These are phyloP conservation scores for Phyllopteryx taeniolatus DNA, from an alignment of 2,113 vertebrate genomes.

Conservation along the genomic window DNA sequence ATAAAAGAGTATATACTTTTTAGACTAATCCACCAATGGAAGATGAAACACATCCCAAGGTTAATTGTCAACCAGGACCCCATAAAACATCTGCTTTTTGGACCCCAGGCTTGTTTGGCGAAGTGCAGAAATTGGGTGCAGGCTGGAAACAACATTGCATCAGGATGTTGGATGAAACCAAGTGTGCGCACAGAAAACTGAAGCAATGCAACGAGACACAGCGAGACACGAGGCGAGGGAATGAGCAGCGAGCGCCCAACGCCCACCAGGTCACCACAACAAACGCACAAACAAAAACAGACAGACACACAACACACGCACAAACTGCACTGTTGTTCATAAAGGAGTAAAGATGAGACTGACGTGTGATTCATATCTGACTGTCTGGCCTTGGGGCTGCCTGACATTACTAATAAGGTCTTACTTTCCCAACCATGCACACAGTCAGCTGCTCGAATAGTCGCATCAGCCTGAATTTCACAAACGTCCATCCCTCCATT, in stretches of 20 bases:
- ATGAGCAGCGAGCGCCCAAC: conserved; percentile 22
- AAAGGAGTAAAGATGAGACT: conserved; percentile 20
- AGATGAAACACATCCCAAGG: neutral
- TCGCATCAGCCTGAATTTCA: neutral
- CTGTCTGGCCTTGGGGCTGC: conserved; percentile 17
- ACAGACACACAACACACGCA: conserved; percentile 3
- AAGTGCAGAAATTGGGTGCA: conserved; percentile 3
- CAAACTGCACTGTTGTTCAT: conserved; percentile 3
- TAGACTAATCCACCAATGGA: neutral
- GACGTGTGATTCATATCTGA: conserved; percentile 8
- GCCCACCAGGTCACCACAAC: conserved; percentile 31
- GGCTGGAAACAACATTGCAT: conserved; percentile 2
- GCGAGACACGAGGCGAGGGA: conserved; percentile 4
- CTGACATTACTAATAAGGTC: conserved; percentile 11
- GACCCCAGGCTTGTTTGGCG: neutral
- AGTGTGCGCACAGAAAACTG: conserved; percentile 9
- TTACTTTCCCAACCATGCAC: neutral
- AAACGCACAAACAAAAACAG: conserved; percentile 13
- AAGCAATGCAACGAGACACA: conserved; percentile 11
- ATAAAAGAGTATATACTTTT: neutral
- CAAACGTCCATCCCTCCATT: neutral
- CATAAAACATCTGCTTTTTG: neutral
- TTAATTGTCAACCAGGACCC: neutral
- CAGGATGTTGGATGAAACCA: conserved; percentile 9
- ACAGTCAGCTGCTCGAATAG: neutral